Percentiles rank a stretch among this genome's conserved stretches.
phyloP scores from a whole-genome alignment of 1,140 invertebrate genomes.

The Belonocnema kinseyi region DNA sequence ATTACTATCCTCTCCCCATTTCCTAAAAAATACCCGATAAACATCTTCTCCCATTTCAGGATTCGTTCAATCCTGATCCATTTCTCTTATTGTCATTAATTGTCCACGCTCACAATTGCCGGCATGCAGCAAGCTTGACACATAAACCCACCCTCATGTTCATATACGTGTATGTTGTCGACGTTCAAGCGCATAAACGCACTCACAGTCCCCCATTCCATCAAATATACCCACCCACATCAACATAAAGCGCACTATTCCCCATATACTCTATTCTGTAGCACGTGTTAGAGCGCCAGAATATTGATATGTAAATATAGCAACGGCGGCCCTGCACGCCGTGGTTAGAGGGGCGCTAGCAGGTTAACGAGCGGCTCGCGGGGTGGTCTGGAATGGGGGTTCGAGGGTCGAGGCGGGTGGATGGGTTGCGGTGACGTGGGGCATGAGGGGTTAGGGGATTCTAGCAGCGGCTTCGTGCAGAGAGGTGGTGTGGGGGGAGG shows the following conservation, averaged over 20 bases:
- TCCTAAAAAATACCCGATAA: constrained; percentile 24
- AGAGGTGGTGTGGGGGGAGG: constrained; percentile 49
- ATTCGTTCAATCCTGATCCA: neutral
- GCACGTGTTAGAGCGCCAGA: constrained; percentile 58
- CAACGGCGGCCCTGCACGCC: constrained; percentile 52
- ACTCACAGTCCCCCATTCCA: constrained; percentile 39
- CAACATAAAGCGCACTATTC: constrained; percentile 50
- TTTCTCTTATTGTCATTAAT: constrained; percentile 50
- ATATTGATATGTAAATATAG: constrained; percentile 75
- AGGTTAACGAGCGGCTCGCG: constrained; percentile 54
- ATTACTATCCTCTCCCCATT: constrained; percentile 32
- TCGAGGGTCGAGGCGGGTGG: constrained; percentile 47
- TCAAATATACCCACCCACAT: constrained; percentile 28
- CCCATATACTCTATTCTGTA: constrained; percentile 47
- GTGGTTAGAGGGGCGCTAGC: constrained; percentile 64
- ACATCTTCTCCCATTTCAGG: neutral
- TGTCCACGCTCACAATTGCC: constrained; percentile 50
- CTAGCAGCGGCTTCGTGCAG: constrained; percentile 44
- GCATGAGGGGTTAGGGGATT: constrained; percentile 47
- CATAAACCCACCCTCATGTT: constrained; percentile 38
- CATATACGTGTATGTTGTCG: constrained; percentile 27
- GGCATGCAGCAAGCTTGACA: constrained; percentile 32
- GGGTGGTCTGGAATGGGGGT: constrained; percentile 51
- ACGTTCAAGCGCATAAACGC: constrained; percentile 46
- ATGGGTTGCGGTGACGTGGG: constrained; percentile 50